Evolutionary conservation across 2,113 vertebrate species (phyloP), one percentile per base, ranked within the genome.

Genomic region (Origma solitaria): DNA sequence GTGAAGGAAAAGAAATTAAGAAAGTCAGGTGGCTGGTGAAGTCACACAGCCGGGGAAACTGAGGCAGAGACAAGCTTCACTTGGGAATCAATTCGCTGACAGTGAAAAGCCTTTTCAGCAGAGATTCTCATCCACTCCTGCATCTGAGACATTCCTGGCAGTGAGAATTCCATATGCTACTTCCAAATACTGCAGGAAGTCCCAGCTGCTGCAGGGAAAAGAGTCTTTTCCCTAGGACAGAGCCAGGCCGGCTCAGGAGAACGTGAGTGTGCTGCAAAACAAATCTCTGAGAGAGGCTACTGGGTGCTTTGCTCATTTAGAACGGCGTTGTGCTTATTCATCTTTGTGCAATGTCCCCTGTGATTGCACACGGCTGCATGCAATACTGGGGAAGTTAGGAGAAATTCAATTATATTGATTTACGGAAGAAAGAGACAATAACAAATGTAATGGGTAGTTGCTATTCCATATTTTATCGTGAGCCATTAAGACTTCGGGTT

Each of bases 321-420:
- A 90, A 70, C 1, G 1, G 42, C 18, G 3, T 79, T 70, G 91
- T 96, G 90, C 83, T 82, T 96, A 94, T 92, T 92, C 94, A 88
- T 92, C 90, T 94, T 62, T 64, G 84, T 91, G 93, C 94, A 94
- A 5, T 27, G 71, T 92, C 95, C 90, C 93, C 78, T 92, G 83
- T 84, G 96, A 94, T 57, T 90, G 83, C 88, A 78, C 53, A 27
- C 2, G 9, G 72, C 93, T 90, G 47, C 76, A 69, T 86, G 44
- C 89, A 95, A 75, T 87, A 47, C 90, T 53, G 57, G 81, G 73
- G 83, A 91, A 88, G 66, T 91, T 96, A 94, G 91, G 90, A 94
- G 93, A 95, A 96, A 95, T 94, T 96, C 95, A 95, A 92, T 97
- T 97, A 84, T 92, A 95, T 90, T 92, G 95, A 95, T 94, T 96